A percentile compares a stretch with the other conserved stretches of the same genome.
Conservation (phyloP, 2,888 invertebrate genomes). For the Parnassius orleans region DNA sequence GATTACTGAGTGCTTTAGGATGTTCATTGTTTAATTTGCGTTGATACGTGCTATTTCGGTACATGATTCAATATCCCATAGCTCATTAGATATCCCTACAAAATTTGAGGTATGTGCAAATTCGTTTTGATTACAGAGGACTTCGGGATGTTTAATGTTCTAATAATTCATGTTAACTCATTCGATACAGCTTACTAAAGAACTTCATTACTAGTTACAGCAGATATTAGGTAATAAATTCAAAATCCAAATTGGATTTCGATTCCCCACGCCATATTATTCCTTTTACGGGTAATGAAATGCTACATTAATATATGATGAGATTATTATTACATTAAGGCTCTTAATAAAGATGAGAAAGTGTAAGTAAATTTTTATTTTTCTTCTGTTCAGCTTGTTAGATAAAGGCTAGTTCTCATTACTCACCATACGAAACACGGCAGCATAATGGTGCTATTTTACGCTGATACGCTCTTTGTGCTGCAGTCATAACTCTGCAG, state of each 20-base stretch:
- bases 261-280: background rate
- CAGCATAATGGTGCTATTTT: too few species aligned
- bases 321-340: background rate
- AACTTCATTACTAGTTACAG: constrained; percentile 22
- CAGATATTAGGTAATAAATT: constrained; percentile 10
- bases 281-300: background rate
- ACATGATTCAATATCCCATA: too few species aligned
- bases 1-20: too few species aligned
- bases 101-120: background rate
- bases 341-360: too few species aligned
- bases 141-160: background rate
- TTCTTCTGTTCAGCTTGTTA: too few species aligned
- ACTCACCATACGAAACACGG: too few species aligned
- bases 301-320: background rate
- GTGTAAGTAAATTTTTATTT: too few species aligned
- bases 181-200: constrained; percentile 10
- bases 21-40: too few species aligned
- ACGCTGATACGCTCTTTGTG: too few species aligned
- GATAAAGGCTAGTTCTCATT: too few species aligned
- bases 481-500: too few species aligned
- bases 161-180: constrained; percentile 5
- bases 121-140: background rate
- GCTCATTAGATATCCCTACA: background rate
- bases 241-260: constrained; percentile 17
- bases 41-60: too few species aligned